phyloP scores from a whole-genome alignment of 37 sponge, comb jelly and placozoan genomes.

The Spongia lamella region DNA sequence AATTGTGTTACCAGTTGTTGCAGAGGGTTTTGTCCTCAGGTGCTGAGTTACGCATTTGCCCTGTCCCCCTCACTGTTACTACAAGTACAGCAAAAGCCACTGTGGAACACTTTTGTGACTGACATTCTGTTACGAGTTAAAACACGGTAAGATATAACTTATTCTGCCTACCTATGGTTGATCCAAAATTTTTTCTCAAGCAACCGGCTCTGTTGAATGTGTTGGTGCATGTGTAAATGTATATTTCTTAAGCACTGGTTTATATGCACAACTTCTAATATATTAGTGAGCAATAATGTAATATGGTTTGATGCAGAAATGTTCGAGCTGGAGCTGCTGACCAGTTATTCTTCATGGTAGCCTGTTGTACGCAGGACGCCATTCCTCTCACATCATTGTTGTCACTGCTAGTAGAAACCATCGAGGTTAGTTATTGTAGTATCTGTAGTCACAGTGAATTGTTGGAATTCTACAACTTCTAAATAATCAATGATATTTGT shows the following conservation, averaged over 20 bases:
- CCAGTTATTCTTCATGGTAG: constrained; percentile 77
- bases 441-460: too few relatives aligned
- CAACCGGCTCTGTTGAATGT: too few relatives aligned
- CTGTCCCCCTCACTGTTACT: constrained; percentile 39
- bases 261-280: too few relatives aligned
- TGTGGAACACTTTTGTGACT: constrained; percentile 67
- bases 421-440: constrained; percentile 50
- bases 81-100: constrained; percentile 25
- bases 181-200: neutral
- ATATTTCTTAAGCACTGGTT: too few relatives aligned
- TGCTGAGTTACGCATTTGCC: constrained; percentile 52
- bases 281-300: too few relatives aligned
- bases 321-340: constrained; percentile 73
- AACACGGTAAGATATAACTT: constrained; percentile 50
- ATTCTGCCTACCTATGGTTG: neutral
- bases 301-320: constrained; percentile 51
- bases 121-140: constrained; percentile 60
- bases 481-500: neutral
- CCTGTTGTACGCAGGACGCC: constrained; percentile 56
- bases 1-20: neutral
- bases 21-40: constrained; percentile 15
- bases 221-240: too few relatives aligned
- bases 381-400: constrained; percentile 35
- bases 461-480: too few relatives aligned
- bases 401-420: constrained; percentile 53